Base-by-base conservation (phyloP, 2,797 vertebrate genomes). In the Microctenopoma lineatum region DNA sequence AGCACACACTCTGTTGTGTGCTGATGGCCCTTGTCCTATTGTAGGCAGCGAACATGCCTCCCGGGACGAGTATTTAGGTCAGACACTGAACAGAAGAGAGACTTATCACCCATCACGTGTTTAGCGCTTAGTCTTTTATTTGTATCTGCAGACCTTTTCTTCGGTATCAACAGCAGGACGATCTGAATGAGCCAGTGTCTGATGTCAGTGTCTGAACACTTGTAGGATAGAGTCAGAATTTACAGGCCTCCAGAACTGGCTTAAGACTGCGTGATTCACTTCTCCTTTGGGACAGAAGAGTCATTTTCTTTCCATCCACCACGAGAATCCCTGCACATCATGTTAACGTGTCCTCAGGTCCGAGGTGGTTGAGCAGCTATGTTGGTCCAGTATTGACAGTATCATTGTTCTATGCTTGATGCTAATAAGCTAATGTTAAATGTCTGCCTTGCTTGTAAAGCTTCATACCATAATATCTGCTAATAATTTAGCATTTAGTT, bases 21-120 rank as follows among this genome's bases (percentile, higher is more conserved):
- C 73, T 21, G 25, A 75, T 73, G 66, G 68, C 52, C 66, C 54
- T 75, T 71, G 57, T 90, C 79, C 84, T 83, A 67, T 70, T 87
- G 57, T 64, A 75, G 80, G 61, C 65, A 67, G 46, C 29, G 54
- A 74, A 71, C 34, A n/a, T 46, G 32, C 52, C 75, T 68, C 75
- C 39, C 47, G 66, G 71, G 84, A 87, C 42, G 16, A 66, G 80
- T 83, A 89, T 89, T 86, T 81, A 87, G 87, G 86, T 88, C 84
- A 87, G 63, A 77, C 66, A 77, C 53, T 34, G 39, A 84, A 75
- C 58, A 69, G 71, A 56, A 79, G 64, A 75, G 67, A 75, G 76
- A 77, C 73, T 73, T 63, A 74, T 82, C 83, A 64, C 76, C 79
- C 41, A 63, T 84, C 70, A 63, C 51, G 62, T 73, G 42, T 80